phyloP scores from a whole-genome alignment of 2,888 invertebrate genomes.

The Caenorhabditis sulstoni region DNA sequence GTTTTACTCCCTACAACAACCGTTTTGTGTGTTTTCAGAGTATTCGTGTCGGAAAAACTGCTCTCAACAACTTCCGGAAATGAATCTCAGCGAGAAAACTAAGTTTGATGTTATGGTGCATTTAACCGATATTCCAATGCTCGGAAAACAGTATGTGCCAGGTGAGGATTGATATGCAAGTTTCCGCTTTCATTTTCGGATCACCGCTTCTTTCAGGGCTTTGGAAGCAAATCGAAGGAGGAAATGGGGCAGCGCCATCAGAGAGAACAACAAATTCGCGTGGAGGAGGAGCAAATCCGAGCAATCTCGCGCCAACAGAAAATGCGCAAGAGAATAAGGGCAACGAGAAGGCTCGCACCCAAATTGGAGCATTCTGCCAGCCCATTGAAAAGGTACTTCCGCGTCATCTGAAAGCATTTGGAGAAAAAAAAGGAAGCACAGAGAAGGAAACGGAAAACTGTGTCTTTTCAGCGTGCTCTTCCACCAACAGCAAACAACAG shows the following conservation, averaged over 20 bases:
- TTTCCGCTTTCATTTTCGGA: too few species aligned
- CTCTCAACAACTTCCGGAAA: background rate
- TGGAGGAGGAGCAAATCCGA: conserved; percentile 2
- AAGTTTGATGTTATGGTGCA: conserved; percentile 44
- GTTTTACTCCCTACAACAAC: conserved; percentile 25
- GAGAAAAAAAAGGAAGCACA: too few species aligned
- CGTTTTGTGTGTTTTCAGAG: conserved; percentile 28
- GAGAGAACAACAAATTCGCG: background rate
- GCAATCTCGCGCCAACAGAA: conserved; percentile 6
- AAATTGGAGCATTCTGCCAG: conserved; percentile 3
- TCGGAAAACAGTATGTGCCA: conserved; percentile 56
- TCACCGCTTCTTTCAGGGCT: conserved; percentile 9
- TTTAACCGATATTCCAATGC: conserved; percentile 52
- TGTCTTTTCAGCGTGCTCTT: conserved; percentile 15
- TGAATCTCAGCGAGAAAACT: conserved; percentile 13
- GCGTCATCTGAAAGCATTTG: background rate
- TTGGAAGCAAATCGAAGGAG: conserved; percentile 30
- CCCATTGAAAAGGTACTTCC: conserved; percentile 32
- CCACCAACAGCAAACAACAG: conserved; percentile 5
- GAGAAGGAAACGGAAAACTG: too few species aligned
- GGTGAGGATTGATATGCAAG: conserved; percentile 17
- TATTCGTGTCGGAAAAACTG: conserved; percentile 2
- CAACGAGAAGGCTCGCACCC: conserved; percentile 10
- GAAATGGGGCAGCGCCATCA: background rate
- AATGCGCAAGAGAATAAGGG: conserved; percentile 12